Evolutionary conservation across 2,113 vertebrate species (phyloP).

Genomic region (Phalacrocorax aristotelis): DNA sequence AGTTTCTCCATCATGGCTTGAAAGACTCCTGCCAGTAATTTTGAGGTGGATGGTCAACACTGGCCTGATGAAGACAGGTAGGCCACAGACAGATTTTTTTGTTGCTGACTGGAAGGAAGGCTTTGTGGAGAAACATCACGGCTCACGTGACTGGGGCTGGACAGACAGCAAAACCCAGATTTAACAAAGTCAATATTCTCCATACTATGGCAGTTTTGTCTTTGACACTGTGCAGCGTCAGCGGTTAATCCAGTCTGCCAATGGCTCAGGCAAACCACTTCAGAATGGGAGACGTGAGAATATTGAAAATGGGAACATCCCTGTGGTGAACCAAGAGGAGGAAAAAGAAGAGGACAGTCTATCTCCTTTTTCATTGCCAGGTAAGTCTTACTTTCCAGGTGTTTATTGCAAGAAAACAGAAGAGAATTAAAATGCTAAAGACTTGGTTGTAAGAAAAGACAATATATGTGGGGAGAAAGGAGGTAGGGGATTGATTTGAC

Average conservation of each 20-base stretch:
- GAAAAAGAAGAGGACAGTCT: conserved; percentile 75
- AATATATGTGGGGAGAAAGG: background rate
- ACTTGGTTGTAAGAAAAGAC: background rate
- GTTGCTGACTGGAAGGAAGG: background rate
- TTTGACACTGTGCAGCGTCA: conserved; percentile 81
- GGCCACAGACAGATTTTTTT: background rate
- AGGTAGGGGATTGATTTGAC: background rate
- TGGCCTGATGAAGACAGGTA: background rate
- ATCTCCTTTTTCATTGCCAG: conserved; percentile 87
- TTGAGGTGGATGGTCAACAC: background rate
- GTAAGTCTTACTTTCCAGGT: conserved; percentile 61
- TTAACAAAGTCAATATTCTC: background rate
- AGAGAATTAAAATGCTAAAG: background rate
- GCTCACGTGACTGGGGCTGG: background rate
- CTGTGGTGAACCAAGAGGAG: conserved; percentile 83
- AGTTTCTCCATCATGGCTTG: background rate
- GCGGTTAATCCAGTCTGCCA: conserved; percentile 88
- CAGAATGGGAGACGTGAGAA: conserved; percentile 85
- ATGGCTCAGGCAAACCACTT: conserved; percentile 81
- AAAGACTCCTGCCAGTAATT: background rate
- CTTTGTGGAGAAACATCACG: background rate
- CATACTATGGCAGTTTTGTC: background rate
- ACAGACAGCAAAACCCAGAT: background rate
- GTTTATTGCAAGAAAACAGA: background rate
- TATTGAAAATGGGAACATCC: conserved; percentile 91